Conservation (phyloP, 1,140 invertebrate genomes). For the Laodelphax striatellus region DNA sequence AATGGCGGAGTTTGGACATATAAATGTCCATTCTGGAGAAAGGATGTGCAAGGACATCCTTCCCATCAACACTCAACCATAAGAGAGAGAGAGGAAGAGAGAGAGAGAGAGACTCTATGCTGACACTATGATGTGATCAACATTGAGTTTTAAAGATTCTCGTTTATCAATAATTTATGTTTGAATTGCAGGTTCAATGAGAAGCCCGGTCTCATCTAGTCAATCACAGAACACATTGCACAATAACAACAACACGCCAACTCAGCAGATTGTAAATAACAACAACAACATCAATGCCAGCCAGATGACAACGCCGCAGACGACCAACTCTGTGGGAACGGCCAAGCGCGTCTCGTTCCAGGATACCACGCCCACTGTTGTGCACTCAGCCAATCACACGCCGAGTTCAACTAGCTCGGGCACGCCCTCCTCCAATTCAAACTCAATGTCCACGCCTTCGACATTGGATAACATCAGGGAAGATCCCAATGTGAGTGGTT, state of each 20-base stretch:
- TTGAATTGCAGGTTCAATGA: background rate
- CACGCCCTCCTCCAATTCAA: slow-evolving; percentile 31
- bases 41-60: no score
- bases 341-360: slow-evolving; percentile 63
- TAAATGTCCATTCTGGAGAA: no score
- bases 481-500: slow-evolving; percentile 65
- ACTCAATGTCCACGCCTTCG: slow-evolving; percentile 19
- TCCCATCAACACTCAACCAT: no score
- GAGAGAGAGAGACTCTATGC: no score
- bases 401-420: slow-evolving; percentile 21
- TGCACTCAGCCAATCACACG: no score
- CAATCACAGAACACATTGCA: background rate
- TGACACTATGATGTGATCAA: no score
- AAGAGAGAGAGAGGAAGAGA: no score
- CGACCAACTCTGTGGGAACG: slow-evolving; percentile 3
- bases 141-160: no score
- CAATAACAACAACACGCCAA: background rate
- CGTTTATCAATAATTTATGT: no score
- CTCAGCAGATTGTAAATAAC: slow-evolving; percentile 6
- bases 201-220: background rate
- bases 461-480: slow-evolving; percentile 50
- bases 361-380: slow-evolving; percentile 34
- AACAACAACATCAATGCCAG: slow-evolving; percentile 7
- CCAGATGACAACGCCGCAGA: slow-evolving; percentile 6
- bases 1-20: no score